phyloP scores from a whole-genome alignment of 2,888 invertebrate species.

The Gymnocheta viridis region DNA sequence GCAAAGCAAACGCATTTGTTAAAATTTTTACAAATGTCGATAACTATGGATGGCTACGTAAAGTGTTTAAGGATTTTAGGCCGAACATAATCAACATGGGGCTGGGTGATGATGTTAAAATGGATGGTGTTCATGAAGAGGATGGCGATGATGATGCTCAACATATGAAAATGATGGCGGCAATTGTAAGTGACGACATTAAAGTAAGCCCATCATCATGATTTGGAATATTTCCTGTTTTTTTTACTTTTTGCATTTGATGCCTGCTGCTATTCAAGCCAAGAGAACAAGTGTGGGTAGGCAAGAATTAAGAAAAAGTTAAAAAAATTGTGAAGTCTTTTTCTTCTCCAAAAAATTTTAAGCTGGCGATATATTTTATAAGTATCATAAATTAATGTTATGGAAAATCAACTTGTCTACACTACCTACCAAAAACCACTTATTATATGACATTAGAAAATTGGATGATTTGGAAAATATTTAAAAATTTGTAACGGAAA shows the following conservation, averaged over 20 bases:
- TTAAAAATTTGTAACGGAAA: background rate
- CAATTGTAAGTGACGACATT: conserved; percentile 65
- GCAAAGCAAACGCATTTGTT: conserved; percentile 65
- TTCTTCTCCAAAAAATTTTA: conserved; percentile 12
- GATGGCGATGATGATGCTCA: conserved; percentile 9
- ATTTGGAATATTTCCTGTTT: conserved; percentile 21
- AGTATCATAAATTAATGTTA: conserved; percentile 62
- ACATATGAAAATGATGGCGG: conserved; percentile 65
- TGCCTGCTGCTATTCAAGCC: conserved; percentile 60
- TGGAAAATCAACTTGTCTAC: conserved; percentile 65
- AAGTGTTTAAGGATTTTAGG: conserved; percentile 59
- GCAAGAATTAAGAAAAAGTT: conserved; percentile 35
- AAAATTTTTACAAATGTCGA: conserved; percentile 52
- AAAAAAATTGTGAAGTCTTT: conserved; percentile 7
- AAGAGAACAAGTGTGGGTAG: conserved; percentile 67
- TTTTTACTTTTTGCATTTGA: background rate
- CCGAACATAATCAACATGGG: conserved; percentile 45
- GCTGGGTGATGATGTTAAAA: conserved; percentile 35
- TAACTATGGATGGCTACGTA: conserved; percentile 43
- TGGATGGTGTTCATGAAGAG: conserved; percentile 17
- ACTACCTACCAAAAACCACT: conserved; percentile 64
- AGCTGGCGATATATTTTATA: conserved; percentile 45
- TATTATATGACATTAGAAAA: conserved; percentile 23
- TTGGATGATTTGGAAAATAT: background rate
- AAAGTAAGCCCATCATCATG: conserved; percentile 65